These are phyloP conservation scores for Crotalus helleri DNA, from an alignment of 2,113 vertebrate species.

Conservation along the genomic window DNA sequence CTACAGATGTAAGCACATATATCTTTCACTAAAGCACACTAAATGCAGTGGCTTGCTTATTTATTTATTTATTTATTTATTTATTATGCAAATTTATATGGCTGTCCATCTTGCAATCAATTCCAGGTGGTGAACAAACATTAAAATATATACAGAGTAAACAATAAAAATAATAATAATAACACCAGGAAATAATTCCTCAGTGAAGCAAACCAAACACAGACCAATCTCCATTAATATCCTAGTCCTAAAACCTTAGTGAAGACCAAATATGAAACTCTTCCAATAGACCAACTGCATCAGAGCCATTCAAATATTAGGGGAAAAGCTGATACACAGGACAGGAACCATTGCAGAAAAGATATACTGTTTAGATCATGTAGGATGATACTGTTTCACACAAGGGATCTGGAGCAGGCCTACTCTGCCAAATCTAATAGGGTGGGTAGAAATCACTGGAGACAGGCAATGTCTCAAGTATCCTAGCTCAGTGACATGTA, in stretches of 20 bases:
- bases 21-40: neutral
- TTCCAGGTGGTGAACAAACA: neutral
- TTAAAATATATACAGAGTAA: neutral
- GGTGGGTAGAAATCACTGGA: no score
- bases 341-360: neutral
- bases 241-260: neutral
- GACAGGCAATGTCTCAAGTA: neutral
- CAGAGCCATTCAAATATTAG: neutral
- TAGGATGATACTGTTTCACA: neutral
- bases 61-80: no score
- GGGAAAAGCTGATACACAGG: neutral
- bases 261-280: neutral
- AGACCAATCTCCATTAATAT: neutral
- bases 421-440: no score
- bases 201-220: neutral
- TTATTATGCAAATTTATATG: neutral
- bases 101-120: neutral
- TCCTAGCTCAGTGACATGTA: neutral
- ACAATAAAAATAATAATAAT: neutral
- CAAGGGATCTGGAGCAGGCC: neutral
- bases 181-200: neutral
- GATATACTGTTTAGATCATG: neutral
- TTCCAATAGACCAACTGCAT: neutral
- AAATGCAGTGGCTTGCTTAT: neutral
- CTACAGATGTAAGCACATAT: neutral